Percentiles rank a stretch among this genome's conserved stretches.
Conservation (phyloP, 1,140 invertebrate species). For the Tetragonula clypearis region DNA sequence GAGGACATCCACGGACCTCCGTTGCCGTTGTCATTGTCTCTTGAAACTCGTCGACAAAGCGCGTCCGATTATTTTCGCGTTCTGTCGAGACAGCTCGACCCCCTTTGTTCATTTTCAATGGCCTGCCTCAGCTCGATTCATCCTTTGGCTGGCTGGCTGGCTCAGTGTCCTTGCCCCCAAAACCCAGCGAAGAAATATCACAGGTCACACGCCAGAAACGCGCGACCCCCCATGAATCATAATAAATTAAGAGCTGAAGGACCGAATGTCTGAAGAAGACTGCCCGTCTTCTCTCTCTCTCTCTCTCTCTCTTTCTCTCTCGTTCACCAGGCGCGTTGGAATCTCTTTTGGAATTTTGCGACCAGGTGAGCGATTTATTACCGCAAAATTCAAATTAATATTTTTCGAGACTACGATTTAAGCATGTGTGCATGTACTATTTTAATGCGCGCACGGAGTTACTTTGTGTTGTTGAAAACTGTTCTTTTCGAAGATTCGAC, state of each 20-base stretch:
- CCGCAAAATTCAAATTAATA: neutral
- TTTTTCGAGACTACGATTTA: neutral
- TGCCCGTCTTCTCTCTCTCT: neutral
- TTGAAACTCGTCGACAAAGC: slow-evolving; percentile 40
- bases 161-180: neutral
- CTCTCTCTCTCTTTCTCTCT: too few species aligned
- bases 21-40: slow-evolving; percentile 42
- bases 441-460: too few species aligned
- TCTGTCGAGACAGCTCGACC: slow-evolving; percentile 33
- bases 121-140: slow-evolving; percentile 41
- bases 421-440: too few species aligned
- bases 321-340: too few species aligned
- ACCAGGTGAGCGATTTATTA: neutral
- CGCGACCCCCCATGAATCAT: neutral
- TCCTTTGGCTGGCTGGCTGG: slow-evolving; percentile 1
- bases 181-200: neutral
- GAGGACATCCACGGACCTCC: neutral
- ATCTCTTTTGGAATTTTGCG: too few species aligned
- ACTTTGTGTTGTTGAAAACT: too few species aligned
- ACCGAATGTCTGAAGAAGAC: neutral
- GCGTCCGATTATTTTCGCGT: slow-evolving; percentile 59
- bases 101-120: slow-evolving; percentile 52
- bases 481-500: too few species aligned
- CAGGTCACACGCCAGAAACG: neutral
- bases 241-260: neutral